Base-by-base conservation (phyloP, 1,140 invertebrate genomes). In the Chlorops oryzae region DNA sequence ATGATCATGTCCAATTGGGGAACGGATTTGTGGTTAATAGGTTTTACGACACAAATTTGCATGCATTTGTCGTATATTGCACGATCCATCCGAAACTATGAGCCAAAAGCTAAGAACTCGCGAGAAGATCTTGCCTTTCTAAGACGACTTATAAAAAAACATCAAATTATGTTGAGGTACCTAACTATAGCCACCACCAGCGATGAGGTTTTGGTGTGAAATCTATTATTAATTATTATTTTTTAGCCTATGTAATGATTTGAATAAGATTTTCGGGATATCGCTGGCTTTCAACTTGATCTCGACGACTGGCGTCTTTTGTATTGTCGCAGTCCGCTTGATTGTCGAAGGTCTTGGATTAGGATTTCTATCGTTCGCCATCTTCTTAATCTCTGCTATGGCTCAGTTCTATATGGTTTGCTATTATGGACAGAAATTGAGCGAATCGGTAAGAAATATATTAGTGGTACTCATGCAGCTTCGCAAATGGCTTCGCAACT, bases 1-100 rank as follows among this genome's bases (percentile, higher is more conserved):
- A 38, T 53, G 2, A 39, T 62, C 12, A 59, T 59, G 18, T 13
- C 48, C 3, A 62, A 39, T n/a, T 18, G 57, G 13, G 57, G 55
- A 24, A 53, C 52, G 3, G 60, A 62, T 24, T 34, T 59, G 3
- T 62, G 57, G 60, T 57, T 62, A 51, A 59, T 59, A 49, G 57
- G 52, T 34, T 44, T 55, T 3, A 47, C 52, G 3, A 45, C 44
- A 17, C 60, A 62, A 25, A 45, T 62, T 3, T 50, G 43, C 9
- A 53, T 62, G 55, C 60, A 62, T 39, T 59, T 62, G 24, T 50
- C 40, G 6, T 23, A 58, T 9, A 9, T 62, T 34, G 57, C 48
- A 10, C 46, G 46, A 3, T 5, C 42, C 1, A 18, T 62, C 5
- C 3, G 7, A 0, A 9, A 22, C 1, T 48, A 62, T 12, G 15